These are phyloP conservation scores for Metopolophium dirhodum DNA, from an alignment of 1,140 invertebrate genomes.

Conservation along the genomic window DNA sequence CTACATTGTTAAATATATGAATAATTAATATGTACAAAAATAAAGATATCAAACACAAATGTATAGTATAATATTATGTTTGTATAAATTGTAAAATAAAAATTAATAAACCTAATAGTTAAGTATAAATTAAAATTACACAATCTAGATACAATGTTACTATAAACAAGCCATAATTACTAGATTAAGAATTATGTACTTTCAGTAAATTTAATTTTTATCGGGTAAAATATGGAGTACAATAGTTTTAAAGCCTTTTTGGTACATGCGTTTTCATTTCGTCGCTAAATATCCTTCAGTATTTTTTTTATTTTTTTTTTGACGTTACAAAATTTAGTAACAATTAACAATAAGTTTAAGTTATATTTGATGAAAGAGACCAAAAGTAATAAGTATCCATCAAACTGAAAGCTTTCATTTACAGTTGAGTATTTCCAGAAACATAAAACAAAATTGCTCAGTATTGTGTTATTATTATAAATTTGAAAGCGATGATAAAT, in stretches of 20 bases:
- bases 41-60: background rate
- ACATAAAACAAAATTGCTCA: background rate
- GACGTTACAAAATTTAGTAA: background rate
- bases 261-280: background rate
- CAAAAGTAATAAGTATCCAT: background rate
- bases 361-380: background rate
- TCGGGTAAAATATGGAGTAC: background rate
- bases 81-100: no score
- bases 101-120: no score
- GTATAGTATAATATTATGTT: no score
- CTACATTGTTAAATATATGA: background rate
- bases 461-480: background rate
- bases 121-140: no score
- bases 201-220: background rate
- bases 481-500: background rate
- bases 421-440: constrained; percentile 6
- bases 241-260: background rate
- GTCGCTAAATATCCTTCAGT: background rate
- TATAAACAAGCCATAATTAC: background rate
- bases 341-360: background rate
- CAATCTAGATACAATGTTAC: no score
- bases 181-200: background rate
- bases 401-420: background rate
- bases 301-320: background rate
- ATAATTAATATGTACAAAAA: background rate